These are phyloP conservation scores for Trichopoda pennipes DNA, from an alignment of 2,888 invertebrate species.

Conservation along the genomic window DNA sequence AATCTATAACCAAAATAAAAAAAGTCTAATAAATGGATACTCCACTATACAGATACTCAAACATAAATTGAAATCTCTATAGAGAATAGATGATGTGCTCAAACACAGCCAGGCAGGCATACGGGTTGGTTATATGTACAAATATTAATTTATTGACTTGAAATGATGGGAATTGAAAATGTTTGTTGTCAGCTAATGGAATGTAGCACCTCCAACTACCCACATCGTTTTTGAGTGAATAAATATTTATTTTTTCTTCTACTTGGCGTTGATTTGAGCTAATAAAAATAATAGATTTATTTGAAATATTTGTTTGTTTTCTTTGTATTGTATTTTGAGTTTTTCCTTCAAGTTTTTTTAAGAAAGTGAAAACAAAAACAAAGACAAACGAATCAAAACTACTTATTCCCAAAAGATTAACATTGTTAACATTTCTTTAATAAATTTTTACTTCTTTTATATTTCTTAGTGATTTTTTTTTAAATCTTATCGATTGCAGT, in stretches of 20 bases:
- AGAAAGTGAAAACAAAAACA: no score
- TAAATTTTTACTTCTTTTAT: neutral
- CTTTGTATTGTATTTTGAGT: no score
- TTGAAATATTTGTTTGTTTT: constrained; percentile 40
- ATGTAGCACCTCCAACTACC: neutral
- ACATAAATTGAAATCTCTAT: constrained; percentile 41
- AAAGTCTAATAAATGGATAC: constrained; percentile 15
- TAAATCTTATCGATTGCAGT: constrained; percentile 15
- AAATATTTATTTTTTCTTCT: constrained; percentile 27
- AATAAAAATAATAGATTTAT: constrained; percentile 28
- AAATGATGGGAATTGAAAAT: constrained; percentile 8
- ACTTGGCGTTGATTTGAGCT: constrained; percentile 4
- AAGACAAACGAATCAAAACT: constrained; percentile 4
- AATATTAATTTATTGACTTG: constrained; percentile 10
- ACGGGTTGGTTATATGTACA: neutral
- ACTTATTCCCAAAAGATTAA: constrained; percentile 29
- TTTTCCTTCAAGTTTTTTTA: neutral
- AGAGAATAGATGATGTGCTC: constrained; percentile 16
- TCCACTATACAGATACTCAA: constrained; percentile 11
- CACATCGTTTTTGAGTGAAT: constrained; percentile 13
- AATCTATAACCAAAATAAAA: constrained; percentile 46
- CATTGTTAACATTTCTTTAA: constrained; percentile 22
- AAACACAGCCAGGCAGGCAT: neutral
- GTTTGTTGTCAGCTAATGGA: constrained; percentile 6
- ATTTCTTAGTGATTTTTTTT: constrained; percentile 4